Percentiles rank a stretch among this genome's conserved stretches.
phyloP scores from a whole-genome alignment of 2,113 vertebrate species.

The Columba janthina region DNA sequence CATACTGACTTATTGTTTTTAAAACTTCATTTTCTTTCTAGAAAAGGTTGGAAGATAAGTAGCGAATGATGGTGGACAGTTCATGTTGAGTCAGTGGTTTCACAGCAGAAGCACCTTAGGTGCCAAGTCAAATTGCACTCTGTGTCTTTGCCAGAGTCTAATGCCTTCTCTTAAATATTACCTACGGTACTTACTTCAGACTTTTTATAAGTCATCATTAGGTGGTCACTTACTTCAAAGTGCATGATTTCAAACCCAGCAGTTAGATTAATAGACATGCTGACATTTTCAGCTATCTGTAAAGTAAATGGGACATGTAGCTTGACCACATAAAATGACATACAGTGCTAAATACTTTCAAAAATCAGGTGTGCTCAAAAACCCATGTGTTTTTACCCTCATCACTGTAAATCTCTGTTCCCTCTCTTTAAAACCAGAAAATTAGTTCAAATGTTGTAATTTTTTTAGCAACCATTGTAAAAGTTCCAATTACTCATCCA shows the following conservation, averaged over 20 bases:
- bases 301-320: neutral
- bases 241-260: neutral
- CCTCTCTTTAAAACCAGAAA: neutral
- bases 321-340: neutral
- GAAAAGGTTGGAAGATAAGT: neutral
- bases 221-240: neutral
- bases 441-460: neutral
- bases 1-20: neutral
- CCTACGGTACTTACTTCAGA: neutral
- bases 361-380: neutral
- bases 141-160: neutral
- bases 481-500: neutral
- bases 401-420: neutral
- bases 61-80: neutral
- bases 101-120: neutral
- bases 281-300: neutral
- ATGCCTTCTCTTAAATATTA: neutral
- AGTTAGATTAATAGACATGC: neutral
- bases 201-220: neutral
- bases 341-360: neutral
- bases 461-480: neutral
- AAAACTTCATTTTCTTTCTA: neutral
- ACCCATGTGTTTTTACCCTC: neutral
- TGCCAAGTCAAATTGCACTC: neutral
- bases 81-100: neutral